Evolutionary conservation across 2,888 invertebrate species (phyloP).

Genomic region (Lacanobia wlatinum): DNA sequence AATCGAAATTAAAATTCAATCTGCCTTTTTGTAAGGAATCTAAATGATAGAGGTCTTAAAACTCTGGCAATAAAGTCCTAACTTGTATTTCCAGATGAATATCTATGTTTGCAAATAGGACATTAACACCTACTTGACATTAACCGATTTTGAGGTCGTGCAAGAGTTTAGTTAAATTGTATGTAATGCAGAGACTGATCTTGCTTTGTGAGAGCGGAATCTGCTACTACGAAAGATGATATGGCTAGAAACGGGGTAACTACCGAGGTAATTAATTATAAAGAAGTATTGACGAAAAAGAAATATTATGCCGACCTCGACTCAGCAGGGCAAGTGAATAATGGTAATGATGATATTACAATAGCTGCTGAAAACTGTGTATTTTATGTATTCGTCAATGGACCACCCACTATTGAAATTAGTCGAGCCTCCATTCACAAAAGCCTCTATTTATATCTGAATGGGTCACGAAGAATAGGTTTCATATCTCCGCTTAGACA

Average conservation of each 20-base stretch:
- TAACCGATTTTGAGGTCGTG: constrained; percentile 55
- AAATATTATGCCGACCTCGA: background rate
- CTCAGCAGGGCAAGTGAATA: too few species aligned
- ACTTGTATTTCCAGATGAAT: constrained; percentile 9
- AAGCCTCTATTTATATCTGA: constrained; percentile 24
- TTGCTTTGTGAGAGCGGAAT: constrained; percentile 14
- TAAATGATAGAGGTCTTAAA: constrained; percentile 13
- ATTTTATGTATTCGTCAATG: background rate
- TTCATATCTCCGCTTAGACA: constrained; percentile 34
- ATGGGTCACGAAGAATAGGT: constrained; percentile 16
- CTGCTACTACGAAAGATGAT: background rate
- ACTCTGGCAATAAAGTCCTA: background rate
- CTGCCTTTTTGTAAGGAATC: background rate
- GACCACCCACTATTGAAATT: constrained; percentile 9
- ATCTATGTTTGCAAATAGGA: constrained; percentile 50
- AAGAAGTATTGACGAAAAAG: background rate
- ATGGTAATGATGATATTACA: too few species aligned
- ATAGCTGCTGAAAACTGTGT: background rate
- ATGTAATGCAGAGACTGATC: constrained; percentile 18
- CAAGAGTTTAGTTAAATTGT: constrained; percentile 15
- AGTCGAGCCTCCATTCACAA: constrained; percentile 18
- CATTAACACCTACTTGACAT: constrained; percentile 63
- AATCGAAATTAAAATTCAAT: constrained; percentile 4
- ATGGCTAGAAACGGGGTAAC: background rate
- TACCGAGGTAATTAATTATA: too few species aligned